phyloP scores from a whole-genome alignment of 2,797 vertebrate genomes.

The Pseudotriccus pelzelni region DNA sequence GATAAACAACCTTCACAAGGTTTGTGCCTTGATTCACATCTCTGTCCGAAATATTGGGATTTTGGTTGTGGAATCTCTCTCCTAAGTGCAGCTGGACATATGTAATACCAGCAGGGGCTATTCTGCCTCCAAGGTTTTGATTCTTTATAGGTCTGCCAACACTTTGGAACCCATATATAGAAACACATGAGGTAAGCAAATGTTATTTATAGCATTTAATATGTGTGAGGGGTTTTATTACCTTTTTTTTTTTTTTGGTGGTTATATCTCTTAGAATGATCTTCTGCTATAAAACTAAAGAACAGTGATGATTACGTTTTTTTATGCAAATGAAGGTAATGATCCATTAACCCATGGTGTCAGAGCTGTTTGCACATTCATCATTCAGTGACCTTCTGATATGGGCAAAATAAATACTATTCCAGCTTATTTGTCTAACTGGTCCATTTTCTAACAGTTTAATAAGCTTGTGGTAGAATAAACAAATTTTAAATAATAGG shows the following conservation, averaged over 20 bases:
- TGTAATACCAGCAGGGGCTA: neutral
- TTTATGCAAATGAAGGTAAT: neutral
- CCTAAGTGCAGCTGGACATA: neutral
- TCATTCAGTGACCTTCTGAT: neutral
- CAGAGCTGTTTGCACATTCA: neutral
- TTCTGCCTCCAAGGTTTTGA: neutral
- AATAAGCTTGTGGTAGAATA: neutral
- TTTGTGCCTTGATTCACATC: neutral
- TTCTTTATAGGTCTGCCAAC: neutral
- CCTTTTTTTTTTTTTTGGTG: neutral
- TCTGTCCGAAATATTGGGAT: neutral
- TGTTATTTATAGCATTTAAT: conserved; percentile 25
- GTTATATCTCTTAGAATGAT: neutral
- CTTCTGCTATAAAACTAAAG: neutral
- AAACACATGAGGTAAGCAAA: neutral
- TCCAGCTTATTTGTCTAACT: neutral
- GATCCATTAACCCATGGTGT: neutral
- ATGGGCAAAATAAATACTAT: neutral
- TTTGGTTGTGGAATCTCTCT: neutral
- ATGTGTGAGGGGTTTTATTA: neutral
- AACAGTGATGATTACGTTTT: neutral
- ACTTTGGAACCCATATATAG: neutral
- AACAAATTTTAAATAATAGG: neutral
- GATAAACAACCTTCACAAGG: neutral
- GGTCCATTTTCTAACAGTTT: neutral